Evolutionary conservation across 1,140 invertebrate genomes (phyloP).

Genomic region (Caenorhabditis inopinata): DNA sequence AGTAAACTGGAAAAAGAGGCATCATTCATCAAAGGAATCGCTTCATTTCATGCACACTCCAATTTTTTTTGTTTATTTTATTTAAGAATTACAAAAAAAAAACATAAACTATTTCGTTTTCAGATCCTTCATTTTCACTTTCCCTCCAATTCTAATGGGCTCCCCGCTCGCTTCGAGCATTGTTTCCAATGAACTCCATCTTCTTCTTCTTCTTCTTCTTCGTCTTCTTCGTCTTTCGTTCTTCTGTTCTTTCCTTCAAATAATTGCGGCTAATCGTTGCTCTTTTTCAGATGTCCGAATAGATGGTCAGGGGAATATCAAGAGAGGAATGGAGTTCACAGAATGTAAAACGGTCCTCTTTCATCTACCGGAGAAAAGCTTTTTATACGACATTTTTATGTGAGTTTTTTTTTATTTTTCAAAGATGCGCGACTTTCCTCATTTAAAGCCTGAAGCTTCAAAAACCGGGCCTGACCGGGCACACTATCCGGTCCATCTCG

Average conservation of each 20-base stretch:
- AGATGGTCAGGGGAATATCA: background rate
- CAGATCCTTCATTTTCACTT: background rate
- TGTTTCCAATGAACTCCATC: background rate
- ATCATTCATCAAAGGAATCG: background rate
- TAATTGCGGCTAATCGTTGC: background rate
- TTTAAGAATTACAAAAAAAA: too few relatives aligned
- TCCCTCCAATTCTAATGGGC: conserved; percentile 6
- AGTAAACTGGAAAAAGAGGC: background rate
- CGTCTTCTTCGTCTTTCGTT: background rate
- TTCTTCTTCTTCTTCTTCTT: background rate
- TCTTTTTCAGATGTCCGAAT: conserved; percentile 35
- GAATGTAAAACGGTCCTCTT: conserved; percentile 40
- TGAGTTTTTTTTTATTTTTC: conserved; percentile 1
- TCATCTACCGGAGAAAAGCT: conserved; percentile 45
- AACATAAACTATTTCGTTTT: background rate
- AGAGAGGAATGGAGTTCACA: conserved; percentile 25
- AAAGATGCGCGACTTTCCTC: too few relatives aligned
- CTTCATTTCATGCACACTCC: background rate
- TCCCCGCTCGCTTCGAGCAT: background rate
- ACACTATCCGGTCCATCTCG: too few relatives aligned
- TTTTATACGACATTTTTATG: conserved; percentile 45
- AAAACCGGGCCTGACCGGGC: too few relatives aligned
- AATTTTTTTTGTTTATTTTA: background rate
- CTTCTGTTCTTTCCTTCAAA: too few relatives aligned
- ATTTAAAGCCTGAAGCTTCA: too few relatives aligned